Base-by-base conservation (phyloP, 1,140 invertebrate genomes). In the Orius laevigatus region DNA sequence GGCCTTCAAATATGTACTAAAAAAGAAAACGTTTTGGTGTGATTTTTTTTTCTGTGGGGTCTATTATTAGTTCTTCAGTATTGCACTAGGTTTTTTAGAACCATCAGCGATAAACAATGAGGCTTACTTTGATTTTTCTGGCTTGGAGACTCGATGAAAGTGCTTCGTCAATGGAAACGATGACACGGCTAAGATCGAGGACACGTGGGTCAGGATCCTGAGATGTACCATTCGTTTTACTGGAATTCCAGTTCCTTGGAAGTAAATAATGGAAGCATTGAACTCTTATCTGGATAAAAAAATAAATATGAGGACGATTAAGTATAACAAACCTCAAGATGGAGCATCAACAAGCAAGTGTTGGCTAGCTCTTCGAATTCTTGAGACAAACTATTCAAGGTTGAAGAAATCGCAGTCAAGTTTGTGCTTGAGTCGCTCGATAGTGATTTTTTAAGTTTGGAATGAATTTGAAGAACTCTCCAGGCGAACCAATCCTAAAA, bases 191-290 rank as follows among this genome's bases (percentile, higher is more conserved):
- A 10, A 92, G 67, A 60, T 86, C 79, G 40, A 83, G 66, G 4
- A 91, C 84, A 60, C 84, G 78, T 1, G 75, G 74, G 66, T 91
- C 87, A 4, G 80, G 76, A 58, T 89, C 84, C 50, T 84, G 74
- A 32, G 74, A 73, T 57, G 69, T 67, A 5, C 60, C 50, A 15
- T 57, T 54, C 15, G 53, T 47, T 45, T 49, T 50, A 12, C 42
- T 44, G 18, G 9, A 10, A 60, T 69, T 63, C 36, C 51, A 59
- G n/a, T 74, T 71, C 38, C 81, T 67, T 2, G 80, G 78, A 40
- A 83, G 62, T 35, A 96, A 67, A 67, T 92, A 91, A 64, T 89
- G 87, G 64, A 95, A 95, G 63, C 90, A 95, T 60, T 94, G 89
- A 25, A 95, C 88, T 51, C 91, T 74, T 39, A 89, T 69, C 73